Evolutionary conservation across 1,140 invertebrate species (phyloP), one percentile per base, ranked within the genome.

Genomic region (Daktulosphaira vitifoliae): DNA sequence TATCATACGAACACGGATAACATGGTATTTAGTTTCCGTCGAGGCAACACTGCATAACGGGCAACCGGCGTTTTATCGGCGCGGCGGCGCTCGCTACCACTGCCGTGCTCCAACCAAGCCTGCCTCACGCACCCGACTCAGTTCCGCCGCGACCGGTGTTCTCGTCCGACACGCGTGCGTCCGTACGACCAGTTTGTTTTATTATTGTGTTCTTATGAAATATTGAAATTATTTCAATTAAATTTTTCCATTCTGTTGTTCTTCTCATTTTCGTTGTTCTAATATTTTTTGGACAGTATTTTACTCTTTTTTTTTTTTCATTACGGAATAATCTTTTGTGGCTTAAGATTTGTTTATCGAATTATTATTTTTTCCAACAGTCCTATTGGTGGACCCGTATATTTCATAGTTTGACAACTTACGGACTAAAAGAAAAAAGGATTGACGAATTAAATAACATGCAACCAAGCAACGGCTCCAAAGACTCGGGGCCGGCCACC

Each of bases 71-170:
- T 62, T 62, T 62, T 46, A 11, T 33, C 29, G 29, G 29, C 42
- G 18, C 18, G 29, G 52, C 52, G 11, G n/a, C 52, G 16, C 15
- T 38, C 38, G 18, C 22, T 25, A 26, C 23, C 9, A 25, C 49
- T 4, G 25, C 25, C 22, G 6, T 38, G 38, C 23, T 20, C 29
- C 51, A 54, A 18, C 38, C 52, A 33, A 29, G 53, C 22, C 38
- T 13, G 37, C 18, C 52, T 9, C 37, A 54, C 54, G 39, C 56
- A 62, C 39, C 56, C 56, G 56, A 29, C 25, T 62, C 56, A 62
- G 56, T 62, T 62, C 56, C 56, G 56, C 42, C 42, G 56, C 56
- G 56, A 62, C 42, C 56, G 56, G 56, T 62, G 39, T 22, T 48
- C 56, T 48, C 42, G 42, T 62, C 25, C 18, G 42, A 25, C 25